Percentiles rank a stretch among this genome's conserved stretches.
Conservation (phyloP, 2,113 vertebrate species). For the Perca flavescens region DNA sequence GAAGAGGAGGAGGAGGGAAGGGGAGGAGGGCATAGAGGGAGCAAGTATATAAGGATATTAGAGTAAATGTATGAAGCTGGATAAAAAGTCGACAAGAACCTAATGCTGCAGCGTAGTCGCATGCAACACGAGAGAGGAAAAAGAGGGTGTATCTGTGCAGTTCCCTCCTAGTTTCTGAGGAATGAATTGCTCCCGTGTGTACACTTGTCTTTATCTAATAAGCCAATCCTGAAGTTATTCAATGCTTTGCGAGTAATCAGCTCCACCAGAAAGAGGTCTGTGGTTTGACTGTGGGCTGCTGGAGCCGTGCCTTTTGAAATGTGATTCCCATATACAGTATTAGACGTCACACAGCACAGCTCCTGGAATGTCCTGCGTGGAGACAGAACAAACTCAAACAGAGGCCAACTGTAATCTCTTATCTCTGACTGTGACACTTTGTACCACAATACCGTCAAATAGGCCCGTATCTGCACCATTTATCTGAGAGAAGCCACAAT, state of each 20-base stretch:
- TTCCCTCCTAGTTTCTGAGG: conserved; percentile 29
- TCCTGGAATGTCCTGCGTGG: conserved; percentile 76
- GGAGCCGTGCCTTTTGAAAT: conserved; percentile 68
- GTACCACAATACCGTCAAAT: conserved; percentile 50
- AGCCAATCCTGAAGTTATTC: conserved; percentile 28
- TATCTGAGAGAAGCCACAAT: conserved; percentile 30
- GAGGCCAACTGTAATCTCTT: conserved; percentile 68
- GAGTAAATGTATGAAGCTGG: conserved; percentile 56
- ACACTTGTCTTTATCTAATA: conserved; percentile 45
- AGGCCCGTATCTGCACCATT: conserved; percentile 15
- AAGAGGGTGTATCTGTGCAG: conserved; percentile 24
- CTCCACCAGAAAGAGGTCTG: conserved; percentile 59
- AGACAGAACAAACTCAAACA: conserved; percentile 63
- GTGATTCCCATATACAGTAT: conserved; percentile 53
- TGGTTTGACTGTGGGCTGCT: conserved; percentile 58
- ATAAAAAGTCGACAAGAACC: conserved; percentile 29
- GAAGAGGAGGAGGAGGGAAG: conserved; percentile 43
- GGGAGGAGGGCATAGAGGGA: conserved; percentile 26
- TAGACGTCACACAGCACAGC: conserved; percentile 72
- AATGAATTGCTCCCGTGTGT: conserved; percentile 53
- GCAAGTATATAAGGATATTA: conserved; percentile 40
- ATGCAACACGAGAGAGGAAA: conserved; percentile 14
- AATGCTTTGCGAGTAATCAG: conserved; percentile 55
- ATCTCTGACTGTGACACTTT: conserved; percentile 69
- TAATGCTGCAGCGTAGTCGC: conserved; percentile 20